Conservation (phyloP, 2,113 vertebrate genomes). For the Zapus hudsonius region DNA sequence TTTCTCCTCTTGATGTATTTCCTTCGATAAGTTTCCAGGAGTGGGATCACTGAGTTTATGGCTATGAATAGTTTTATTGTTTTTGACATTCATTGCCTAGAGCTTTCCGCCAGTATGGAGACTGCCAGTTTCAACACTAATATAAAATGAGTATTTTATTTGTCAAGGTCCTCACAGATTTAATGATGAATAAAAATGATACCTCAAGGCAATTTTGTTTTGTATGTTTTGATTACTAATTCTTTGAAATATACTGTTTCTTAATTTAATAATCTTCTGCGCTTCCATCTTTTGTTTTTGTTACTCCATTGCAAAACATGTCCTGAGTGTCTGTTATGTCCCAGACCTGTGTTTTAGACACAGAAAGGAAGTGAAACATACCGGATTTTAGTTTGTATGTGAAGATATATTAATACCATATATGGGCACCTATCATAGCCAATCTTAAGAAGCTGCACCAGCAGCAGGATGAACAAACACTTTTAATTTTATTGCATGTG, state of each 20-base stretch:
- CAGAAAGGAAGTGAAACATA: not conserved
- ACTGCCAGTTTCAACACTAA: not conserved
- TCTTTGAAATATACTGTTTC: not conserved
- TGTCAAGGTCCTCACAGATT: not conserved
- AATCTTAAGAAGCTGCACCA: no score
- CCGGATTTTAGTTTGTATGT: not conserved
- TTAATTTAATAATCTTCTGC: not conserved
- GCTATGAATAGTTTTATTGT: slow-evolving; percentile 30
- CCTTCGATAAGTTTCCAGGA: slow-evolving; percentile 39
- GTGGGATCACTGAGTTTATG: not conserved
- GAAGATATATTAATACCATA: not conserved
- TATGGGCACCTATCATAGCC: no score
- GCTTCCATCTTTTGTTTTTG: not conserved
- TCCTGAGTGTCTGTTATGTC: not conserved
- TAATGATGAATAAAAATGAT: slow-evolving; percentile 49
- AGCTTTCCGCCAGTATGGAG: not conserved
- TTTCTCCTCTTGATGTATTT: slow-evolving; percentile 55
- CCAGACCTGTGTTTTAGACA: not conserved
- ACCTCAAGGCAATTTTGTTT: slow-evolving; percentile 17
- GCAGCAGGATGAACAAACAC: not conserved
- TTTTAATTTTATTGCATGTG: no score
- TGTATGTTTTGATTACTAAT: slow-evolving; percentile 7
- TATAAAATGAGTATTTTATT: not conserved
- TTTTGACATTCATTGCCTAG: not conserved
- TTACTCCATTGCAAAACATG: not conserved